Base-by-base conservation (phyloP, 1,140 invertebrate species). In the Lordiphosa mommai region DNA sequence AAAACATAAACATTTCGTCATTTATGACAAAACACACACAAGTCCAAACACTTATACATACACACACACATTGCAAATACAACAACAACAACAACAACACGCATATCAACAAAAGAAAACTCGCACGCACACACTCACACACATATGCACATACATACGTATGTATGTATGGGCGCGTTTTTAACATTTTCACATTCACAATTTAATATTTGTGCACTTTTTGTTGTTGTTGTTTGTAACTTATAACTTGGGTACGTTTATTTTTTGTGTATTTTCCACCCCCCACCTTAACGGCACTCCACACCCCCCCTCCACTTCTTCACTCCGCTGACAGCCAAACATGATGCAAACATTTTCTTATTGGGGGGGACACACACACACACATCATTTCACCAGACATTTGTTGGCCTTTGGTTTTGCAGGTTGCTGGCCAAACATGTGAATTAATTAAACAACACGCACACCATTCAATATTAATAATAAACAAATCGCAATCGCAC, bases 1-100 rank as follows among this genome's bases (percentile, higher is more conserved):
- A 58, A 60, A 70, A 57, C 65, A 73, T 52, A 52, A 49, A 53
- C 34, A 66, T 61, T 77, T 72, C 57, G 46, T 60, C 63, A 23
- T 23, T 23, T 23, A 23, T 23, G 50, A 66, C 50, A 51, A 76
- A 51, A 47, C 37, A 53, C 56, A 70, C 52, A 50, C 57, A 23
- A 23, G 20, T 23, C 20, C 1, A 49, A 68, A 68, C 43, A 47
- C 43, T 30, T 33, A 47, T 33, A 50, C 48, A 37, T 50, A 66
- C 64, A 56, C 38, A 61, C 33, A 56, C 47, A 49, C 8, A 43
- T 47, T 40, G 37, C 50, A 53, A 46, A 50, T 17, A 68, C 47
- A 51, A 37, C 38, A 13, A 38, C 36, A 3, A 17, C 16, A 17
- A 3, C 16, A 17, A 3, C 33, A 17, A 50, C 29, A 37, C 27